phyloP scores from a whole-genome alignment of 1,140 invertebrate genomes.

The Drosophila subobscura region DNA sequence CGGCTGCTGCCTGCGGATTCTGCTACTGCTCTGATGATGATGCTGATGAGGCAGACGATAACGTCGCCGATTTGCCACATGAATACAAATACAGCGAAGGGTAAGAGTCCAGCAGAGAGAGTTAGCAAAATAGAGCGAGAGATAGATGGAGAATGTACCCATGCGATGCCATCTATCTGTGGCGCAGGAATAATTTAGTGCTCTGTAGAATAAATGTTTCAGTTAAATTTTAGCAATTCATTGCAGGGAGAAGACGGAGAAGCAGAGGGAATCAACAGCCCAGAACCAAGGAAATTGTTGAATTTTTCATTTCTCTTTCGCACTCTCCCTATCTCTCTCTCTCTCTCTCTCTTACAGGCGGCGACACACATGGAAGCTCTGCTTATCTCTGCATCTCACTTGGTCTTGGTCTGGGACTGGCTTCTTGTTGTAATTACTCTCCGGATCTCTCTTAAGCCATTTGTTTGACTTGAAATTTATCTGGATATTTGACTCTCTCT shows the following conservation, averaged over 20 bases:
- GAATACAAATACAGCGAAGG: slow-evolving; percentile 52
- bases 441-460: slow-evolving; percentile 68
- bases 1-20: slow-evolving; percentile 29
- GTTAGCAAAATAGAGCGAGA: slow-evolving; percentile 1
- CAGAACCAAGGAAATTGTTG: slow-evolving; percentile 68
- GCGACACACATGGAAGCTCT: slow-evolving; percentile 19
- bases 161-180: slow-evolving; percentile 31
- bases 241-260: slow-evolving; percentile 28
- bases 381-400: slow-evolving; percentile 28
- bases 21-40: slow-evolving; percentile 16
- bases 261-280: slow-evolving; percentile 28
- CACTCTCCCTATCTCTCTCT: slow-evolving; percentile 37
- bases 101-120: slow-evolving; percentile 1
- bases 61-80: slow-evolving; percentile 75
- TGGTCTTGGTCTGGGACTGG: slow-evolving; percentile 25
- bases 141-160: slow-evolving; percentile 2
- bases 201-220: slow-evolving; percentile 78
- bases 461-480: slow-evolving; percentile 78
- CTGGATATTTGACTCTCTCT: slow-evolving; percentile 47
- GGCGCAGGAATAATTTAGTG: slow-evolving; percentile 71
- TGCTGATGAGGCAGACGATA: slow-evolving; percentile 52
- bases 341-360: slow-evolving; percentile 16
- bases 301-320: slow-evolving; percentile 73
- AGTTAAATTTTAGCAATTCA: slow-evolving; percentile 79
- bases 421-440: slow-evolving; percentile 70